Percentiles rank a stretch among this genome's conserved stretches.
These are phyloP conservation scores for Pseudolaguvia tuberculata DNA, from an alignment of 2,113 vertebrate genomes.

Conservation along the genomic window DNA sequence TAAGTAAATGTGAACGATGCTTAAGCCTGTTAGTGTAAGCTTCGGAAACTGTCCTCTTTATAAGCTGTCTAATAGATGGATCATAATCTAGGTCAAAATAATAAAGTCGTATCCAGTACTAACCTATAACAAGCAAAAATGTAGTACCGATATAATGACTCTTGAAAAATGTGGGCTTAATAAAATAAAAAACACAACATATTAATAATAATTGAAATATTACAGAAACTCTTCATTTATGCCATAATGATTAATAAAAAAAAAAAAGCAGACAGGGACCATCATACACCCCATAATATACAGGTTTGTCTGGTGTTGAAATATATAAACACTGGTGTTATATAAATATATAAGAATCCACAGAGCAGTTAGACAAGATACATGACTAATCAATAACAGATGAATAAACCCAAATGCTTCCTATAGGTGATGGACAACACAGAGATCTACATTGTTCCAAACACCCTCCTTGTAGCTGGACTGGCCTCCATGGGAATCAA, in stretches of 20 bases:
- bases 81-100: conserved; percentile 34
- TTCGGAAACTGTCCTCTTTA: conserved; percentile 36
- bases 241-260: not conserved
- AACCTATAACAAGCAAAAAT: not conserved
- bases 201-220: too few relatives aligned
- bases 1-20: conserved; percentile 44
- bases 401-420: conserved; percentile 14
- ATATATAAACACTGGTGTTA: too few relatives aligned
- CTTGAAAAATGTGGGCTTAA: not conserved
- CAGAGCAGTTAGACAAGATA: too few relatives aligned
- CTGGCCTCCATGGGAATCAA: conserved; percentile 75
- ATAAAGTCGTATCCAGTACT: conserved; percentile 1
- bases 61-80: conserved; percentile 28
- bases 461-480: conserved; percentile 73
- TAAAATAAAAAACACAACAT: not conserved
- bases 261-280: too few relatives aligned
- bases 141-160: not conserved
- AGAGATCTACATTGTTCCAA: conserved; percentile 68
- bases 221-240: not conserved
- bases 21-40: conserved; percentile 40
- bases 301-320: too few relatives aligned
- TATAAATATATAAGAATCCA: too few relatives aligned
- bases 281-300: too few relatives aligned
- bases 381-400: not conserved
- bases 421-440: conserved; percentile 75